Evolutionary conservation across 2,797 vertebrate genomes (phyloP), one percentile per base, ranked within the genome.

Genomic region (Ctenopoma multispine): DNA sequence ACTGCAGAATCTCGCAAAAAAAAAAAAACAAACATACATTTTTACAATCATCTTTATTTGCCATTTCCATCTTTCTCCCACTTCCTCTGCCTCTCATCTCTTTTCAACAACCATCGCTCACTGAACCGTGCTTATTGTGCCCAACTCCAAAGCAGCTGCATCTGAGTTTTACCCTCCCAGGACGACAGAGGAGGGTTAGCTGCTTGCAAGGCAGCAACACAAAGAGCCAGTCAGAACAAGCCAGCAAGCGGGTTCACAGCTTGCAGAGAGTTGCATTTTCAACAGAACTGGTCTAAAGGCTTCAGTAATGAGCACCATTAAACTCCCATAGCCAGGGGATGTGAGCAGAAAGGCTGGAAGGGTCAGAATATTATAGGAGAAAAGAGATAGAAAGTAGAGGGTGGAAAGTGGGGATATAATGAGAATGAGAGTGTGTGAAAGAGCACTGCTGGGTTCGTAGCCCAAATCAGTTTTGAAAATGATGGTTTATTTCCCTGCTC

Each of bases 241-340:
- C 73, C 57, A 31, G 76, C 61, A 69, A 68, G 72, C 72, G 70
- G 82, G 62, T 80, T 83, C 81, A 72, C 84, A 86, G 85, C 81
- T 72, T 80, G 79, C 74, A 71, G 55, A 65, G 59, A 57, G 70
- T 10, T 72, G 70, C 58, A 64, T 60, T 78, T 81, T 69, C 50
- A 79, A 73, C 75, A 80, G 66, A 84, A 61, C 21, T 63, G 73
- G 80, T 86, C 69, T 83, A 76, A 89, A 86, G 77, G 63, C 75
- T 62, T 72, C 59, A 64, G 65, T 90, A 88, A 88, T 86, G 83
- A 89, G 81, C 54, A 53, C 63, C 74, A 82, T 86, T 89, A 80
- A 86, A 51, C 69, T 72, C 53, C 58, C 63, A 31, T 53, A 64
- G 80, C 80, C 80, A 62, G 67, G 66, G 73, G 64, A 77, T 72